Percentiles rank a stretch among this genome's conserved stretches.
These are phyloP conservation scores for Drosophila pseudotalamancana DNA, from an alignment of 2,888 invertebrate species.

Conservation along the genomic window DNA sequence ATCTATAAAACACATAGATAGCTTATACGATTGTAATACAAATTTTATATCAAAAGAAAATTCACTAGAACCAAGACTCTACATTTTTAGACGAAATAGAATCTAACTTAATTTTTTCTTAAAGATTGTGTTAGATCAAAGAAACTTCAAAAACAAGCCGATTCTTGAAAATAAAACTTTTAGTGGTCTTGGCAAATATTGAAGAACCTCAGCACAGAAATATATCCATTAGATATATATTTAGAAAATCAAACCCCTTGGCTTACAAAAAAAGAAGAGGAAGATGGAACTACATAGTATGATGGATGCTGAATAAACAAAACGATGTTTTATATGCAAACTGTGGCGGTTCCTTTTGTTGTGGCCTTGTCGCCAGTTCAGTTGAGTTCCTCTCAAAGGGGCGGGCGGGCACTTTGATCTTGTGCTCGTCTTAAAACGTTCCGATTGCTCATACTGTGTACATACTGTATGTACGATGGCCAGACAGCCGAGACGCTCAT, in stretches of 20 bases:
- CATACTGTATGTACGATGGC: conserved; percentile 18
- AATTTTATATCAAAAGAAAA: too few species aligned
- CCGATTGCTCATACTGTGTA: conserved; percentile 39
- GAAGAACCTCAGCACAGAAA: conserved; percentile 29
- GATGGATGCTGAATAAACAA: conserved; percentile 78
- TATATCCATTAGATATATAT: conserved; percentile 67
- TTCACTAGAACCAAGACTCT: background rate
- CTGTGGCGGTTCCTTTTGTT: conserved; percentile 70
- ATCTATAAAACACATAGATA: background rate
- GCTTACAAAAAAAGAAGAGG: too few species aligned
- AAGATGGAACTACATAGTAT: conserved; percentile 21
- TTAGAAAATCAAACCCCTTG: conserved; percentile 63
- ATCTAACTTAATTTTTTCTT: conserved; percentile 2
- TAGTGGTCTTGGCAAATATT: conserved; percentile 61
- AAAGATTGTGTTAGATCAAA: conserved; percentile 32
- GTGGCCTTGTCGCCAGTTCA: conserved; percentile 57
- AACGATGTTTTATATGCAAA: conserved; percentile 69
- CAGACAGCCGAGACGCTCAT: conserved; percentile 39
- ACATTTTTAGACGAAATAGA: background rate
- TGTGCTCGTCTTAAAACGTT: conserved; percentile 41
- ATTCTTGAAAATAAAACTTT: conserved; percentile 9
- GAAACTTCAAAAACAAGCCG: conserved; percentile 21
- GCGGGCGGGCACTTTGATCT: conserved; percentile 67
- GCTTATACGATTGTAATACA: background rate
- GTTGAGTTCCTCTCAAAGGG: conserved; percentile 31